A percentile compares a stretch with the other conserved stretches of the same genome.
phyloP scores from a whole-genome alignment of 1,140 invertebrate genomes.

The Drosophila orena region DNA sequence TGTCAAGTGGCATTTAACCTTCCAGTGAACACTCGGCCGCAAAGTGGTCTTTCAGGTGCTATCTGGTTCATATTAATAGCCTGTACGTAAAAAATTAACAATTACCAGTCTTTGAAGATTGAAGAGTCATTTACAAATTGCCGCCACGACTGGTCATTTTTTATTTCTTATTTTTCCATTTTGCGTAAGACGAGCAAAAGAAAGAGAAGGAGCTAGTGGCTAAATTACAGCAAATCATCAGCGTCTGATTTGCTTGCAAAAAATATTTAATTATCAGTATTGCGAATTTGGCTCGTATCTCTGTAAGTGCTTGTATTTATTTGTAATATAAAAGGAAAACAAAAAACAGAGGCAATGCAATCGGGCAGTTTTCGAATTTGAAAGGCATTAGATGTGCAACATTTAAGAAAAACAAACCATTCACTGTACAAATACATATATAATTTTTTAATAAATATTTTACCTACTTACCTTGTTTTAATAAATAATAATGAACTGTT shows the following conservation, averaged over 20 bases:
- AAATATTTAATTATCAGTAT: slow-evolving; percentile 26
- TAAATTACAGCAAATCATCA: slow-evolving; percentile 30
- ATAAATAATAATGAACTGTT: background rate
- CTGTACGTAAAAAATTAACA: slow-evolving; percentile 61
- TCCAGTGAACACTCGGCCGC: slow-evolving; percentile 52
- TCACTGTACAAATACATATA: no score
- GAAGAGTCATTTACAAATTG: slow-evolving; percentile 68
- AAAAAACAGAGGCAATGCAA: background rate
- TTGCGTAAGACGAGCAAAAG: slow-evolving; percentile 59
- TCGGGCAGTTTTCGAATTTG: no score
- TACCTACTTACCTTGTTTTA: no score
- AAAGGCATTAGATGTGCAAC: no score
- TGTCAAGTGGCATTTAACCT: slow-evolving; percentile 81
- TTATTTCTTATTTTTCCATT: slow-evolving; percentile 31
- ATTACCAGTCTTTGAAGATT: slow-evolving; percentile 58
- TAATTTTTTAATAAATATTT: no score
- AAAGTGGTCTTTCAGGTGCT: slow-evolving; percentile 68
- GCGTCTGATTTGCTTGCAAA: slow-evolving; percentile 32
- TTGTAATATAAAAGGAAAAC: background rate
- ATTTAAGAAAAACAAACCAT: no score
- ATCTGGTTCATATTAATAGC: slow-evolving; percentile 77
- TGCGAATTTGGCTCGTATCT: slow-evolving; percentile 6
- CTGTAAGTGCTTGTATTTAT: background rate
- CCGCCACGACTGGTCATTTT: slow-evolving; percentile 39
- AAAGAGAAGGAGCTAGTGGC: slow-evolving; percentile 15